These are phyloP conservation scores for Apis laboriosa DNA, from an alignment of 1,140 invertebrate species.

Conservation along the genomic window DNA sequence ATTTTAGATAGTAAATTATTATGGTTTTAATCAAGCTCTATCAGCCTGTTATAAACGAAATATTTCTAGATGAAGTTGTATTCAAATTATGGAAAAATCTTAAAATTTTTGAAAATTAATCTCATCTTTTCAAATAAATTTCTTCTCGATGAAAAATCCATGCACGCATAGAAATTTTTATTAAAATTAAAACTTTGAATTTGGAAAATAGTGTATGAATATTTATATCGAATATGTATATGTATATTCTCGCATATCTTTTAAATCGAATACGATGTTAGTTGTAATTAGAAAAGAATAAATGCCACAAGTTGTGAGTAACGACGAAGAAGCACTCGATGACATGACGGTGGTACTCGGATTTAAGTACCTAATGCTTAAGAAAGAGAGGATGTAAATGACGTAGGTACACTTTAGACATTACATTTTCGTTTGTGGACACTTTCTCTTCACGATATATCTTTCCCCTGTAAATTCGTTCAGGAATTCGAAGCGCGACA, in stretches of 20 bases:
- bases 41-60: too few species aligned
- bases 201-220: too few species aligned
- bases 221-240: background rate
- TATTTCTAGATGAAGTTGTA: too few species aligned
- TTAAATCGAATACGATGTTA: background rate
- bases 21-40: too few species aligned
- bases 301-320: slow-evolving; percentile 30
- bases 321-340: slow-evolving; percentile 57
- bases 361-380: slow-evolving; percentile 59
- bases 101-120: too few species aligned
- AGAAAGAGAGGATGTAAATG: slow-evolving; percentile 38
- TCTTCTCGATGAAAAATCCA: too few species aligned
- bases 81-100: too few species aligned
- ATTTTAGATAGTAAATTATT: background rate
- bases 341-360: slow-evolving; percentile 53
- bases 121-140: too few species aligned
- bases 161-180: too few species aligned
- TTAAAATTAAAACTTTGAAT: too few species aligned
- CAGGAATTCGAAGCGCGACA: slow-evolving; percentile 35
- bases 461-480: slow-evolving; percentile 15
- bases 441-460: slow-evolving; percentile 61
- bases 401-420: slow-evolving; percentile 43
- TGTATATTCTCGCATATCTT: background rate
- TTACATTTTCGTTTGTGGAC: slow-evolving; percentile 62
- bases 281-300: slow-evolving; percentile 37